Evolutionary conservation across 2,888 invertebrate species (phyloP).

Genomic region (Dicyrtoma fusca): DNA sequence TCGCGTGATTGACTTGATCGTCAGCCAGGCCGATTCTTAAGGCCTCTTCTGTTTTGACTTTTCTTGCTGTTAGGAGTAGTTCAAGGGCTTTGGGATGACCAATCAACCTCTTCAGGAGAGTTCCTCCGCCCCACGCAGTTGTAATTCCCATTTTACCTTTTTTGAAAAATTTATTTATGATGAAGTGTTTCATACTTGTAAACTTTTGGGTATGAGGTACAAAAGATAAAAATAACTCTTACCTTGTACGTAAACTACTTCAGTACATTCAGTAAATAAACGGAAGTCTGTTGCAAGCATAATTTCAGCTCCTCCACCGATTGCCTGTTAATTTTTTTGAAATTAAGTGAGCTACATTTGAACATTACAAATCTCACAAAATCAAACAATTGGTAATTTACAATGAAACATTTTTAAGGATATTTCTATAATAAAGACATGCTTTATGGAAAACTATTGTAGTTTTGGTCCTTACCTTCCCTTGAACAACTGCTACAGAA

Average conservation of each 20-base stretch:
- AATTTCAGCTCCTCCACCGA: constrained; percentile 66
- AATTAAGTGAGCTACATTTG: background rate
- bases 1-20: constrained; percentile 58
- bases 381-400: background rate
- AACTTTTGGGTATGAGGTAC: no score
- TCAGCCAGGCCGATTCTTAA: constrained; percentile 60
- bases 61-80: constrained; percentile 59
- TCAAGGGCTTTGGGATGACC: constrained; percentile 61
- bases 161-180: no score
- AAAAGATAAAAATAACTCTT: no score
- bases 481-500: constrained; percentile 62
- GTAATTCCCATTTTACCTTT: constrained; percentile 62
- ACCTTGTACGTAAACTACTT: constrained; percentile 63
- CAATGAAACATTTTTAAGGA: background rate
- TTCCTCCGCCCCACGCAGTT: constrained; percentile 64
- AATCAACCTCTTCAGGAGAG: constrained; percentile 60
- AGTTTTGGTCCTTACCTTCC: constrained; percentile 58
- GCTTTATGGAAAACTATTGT: no score
- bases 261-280: constrained; percentile 59
- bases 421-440: no score
- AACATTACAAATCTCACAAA: background rate
- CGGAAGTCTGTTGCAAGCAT: constrained; percentile 63
- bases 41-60: constrained; percentile 59
- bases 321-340: constrained; percentile 57
- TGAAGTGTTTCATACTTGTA: no score